Conservation (phyloP, 1,140 invertebrate genomes). For the Lordiphosa clarofinis region DNA sequence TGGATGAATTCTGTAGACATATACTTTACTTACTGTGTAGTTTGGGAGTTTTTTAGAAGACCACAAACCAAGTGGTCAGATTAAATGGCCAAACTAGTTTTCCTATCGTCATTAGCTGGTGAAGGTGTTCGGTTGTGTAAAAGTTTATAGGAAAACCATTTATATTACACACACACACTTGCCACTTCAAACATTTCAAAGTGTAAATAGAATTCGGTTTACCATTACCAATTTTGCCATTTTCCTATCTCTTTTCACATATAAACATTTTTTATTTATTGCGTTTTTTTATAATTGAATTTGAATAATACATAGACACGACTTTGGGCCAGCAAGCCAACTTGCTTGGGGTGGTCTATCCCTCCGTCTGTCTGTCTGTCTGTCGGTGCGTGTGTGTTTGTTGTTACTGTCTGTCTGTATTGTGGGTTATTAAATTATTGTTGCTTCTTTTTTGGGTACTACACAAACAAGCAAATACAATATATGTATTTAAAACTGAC, state of each 20-base stretch:
- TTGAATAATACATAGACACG: slow-evolving; percentile 69
- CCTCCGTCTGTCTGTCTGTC: not conserved
- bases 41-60: too few relatives aligned
- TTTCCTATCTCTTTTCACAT: slow-evolving; percentile 34
- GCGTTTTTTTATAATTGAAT: slow-evolving; percentile 67
- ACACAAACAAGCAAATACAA: slow-evolving; percentile 60
- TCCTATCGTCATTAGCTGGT: too few relatives aligned
- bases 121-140: too few relatives aligned
- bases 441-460: slow-evolving; percentile 41
- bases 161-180: too few relatives aligned
- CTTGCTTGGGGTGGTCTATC: slow-evolving; percentile 8
- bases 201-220: slow-evolving; percentile 6
- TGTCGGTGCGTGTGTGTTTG: slow-evolving; percentile 14
- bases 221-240: slow-evolving; percentile 4
- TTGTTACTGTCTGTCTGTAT: slow-evolving; percentile 17
- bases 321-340: slow-evolving; percentile 46
- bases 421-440: slow-evolving; percentile 73
- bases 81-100: too few relatives aligned
- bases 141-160: too few relatives aligned
- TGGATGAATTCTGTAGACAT: too few relatives aligned
- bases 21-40: too few relatives aligned
- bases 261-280: slow-evolving; percentile 62
- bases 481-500: slow-evolving; percentile 70
- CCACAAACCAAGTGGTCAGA: too few relatives aligned
- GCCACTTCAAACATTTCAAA: too few relatives aligned